Evolutionary conservation across 2,797 vertebrate species (phyloP).

Genomic region (Atherinosoma microstoma): DNA sequence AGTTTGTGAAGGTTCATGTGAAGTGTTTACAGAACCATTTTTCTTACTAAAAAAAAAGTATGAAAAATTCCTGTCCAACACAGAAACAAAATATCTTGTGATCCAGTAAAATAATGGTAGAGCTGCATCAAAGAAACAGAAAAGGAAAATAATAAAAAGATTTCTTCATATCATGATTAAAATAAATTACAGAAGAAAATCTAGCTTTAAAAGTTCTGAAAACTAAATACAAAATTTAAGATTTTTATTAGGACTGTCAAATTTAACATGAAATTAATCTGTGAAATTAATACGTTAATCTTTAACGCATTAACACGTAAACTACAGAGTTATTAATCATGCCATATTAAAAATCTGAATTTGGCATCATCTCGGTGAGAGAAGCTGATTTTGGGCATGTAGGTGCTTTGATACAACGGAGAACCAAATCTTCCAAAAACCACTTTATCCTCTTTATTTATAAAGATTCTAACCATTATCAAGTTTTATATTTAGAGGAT

Average conservation of each 20-base stretch:
- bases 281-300: neutral
- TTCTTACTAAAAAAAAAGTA: slow-evolving; percentile 30
- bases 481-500: neutral
- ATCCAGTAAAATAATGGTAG: neutral
- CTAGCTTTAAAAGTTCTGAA: neutral
- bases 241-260: neutral
- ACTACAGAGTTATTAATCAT: neutral
- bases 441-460: neutral
- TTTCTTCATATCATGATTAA: neutral
- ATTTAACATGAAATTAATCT: neutral
- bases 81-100: slow-evolving; percentile 15
- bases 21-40: slow-evolving; percentile 68
- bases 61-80: slow-evolving; percentile 43
- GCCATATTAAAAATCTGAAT: neutral
- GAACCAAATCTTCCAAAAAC: neutral
- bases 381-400: neutral
- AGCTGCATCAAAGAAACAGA: neutral
- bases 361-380: neutral
- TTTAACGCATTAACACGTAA: neutral
- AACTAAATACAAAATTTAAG: neutral
- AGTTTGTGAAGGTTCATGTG: slow-evolving; percentile 71
- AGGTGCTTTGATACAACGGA: neutral
- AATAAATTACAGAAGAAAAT: neutral
- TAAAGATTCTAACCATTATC: neutral
- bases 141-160: neutral